Evolutionary conservation across 2,113 vertebrate species (phyloP).

Genomic region (Caranx melampygus): DNA sequence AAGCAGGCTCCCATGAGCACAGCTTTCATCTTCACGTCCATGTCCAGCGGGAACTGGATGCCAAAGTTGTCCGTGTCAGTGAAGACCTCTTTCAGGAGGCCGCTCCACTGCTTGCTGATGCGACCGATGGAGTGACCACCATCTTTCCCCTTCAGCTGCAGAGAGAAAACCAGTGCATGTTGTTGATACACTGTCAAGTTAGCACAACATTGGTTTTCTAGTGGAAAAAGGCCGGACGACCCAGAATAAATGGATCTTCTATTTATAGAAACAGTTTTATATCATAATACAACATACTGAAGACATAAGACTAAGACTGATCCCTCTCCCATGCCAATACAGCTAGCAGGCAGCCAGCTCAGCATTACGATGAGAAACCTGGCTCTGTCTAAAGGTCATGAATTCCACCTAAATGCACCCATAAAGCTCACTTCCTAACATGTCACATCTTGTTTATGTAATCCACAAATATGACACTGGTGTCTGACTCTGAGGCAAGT

Average conservation of each 20-base stretch:
- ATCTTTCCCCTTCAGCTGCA: slow-evolving; percentile 86
- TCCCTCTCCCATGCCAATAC: no score
- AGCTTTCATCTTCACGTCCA: slow-evolving; percentile 92
- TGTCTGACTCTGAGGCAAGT: not conserved
- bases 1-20: slow-evolving; percentile 91
- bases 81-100: slow-evolving; percentile 87
- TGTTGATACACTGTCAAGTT: not conserved
- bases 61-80: slow-evolving; percentile 92
- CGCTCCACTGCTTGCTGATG: slow-evolving; percentile 93
- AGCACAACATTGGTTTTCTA: not conserved
- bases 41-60: slow-evolving; percentile 90
- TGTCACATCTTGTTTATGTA: not conserved
- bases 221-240: not conserved
- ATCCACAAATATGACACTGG: not conserved
- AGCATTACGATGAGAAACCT: no score
- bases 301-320: no score
- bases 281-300: no score
- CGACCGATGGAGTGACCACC: slow-evolving; percentile 82
- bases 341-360: no score
- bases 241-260: no score
- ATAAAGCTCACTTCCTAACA: not conserved
- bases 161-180: not conserved
- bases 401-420: not conserved
- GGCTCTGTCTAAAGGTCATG: not conserved
- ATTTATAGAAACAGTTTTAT: no score